Conservation (phyloP, 2,797 vertebrate genomes). For the Echiichthys vipera region DNA sequence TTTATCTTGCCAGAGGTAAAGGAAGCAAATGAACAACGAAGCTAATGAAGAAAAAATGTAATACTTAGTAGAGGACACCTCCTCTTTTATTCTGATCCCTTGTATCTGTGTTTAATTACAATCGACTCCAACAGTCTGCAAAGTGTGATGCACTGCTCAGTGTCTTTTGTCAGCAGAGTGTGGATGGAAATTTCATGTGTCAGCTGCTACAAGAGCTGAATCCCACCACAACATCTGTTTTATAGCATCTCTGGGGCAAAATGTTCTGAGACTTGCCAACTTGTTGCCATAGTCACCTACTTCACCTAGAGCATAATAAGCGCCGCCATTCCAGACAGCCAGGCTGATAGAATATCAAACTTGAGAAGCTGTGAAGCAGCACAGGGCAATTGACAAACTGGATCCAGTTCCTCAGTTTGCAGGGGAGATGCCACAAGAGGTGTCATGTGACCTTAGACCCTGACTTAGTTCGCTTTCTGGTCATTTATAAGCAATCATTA, state of each 20-base stretch:
- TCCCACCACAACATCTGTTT: conserved; percentile 70
- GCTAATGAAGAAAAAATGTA: background rate
- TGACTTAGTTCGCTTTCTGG: conserved; percentile 54
- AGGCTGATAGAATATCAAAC: conserved; percentile 55
- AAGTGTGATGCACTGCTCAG: conserved; percentile 22
- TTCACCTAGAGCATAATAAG: conserved; percentile 47
- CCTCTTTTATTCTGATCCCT: conserved; percentile 25
- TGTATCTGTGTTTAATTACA: conserved; percentile 29
- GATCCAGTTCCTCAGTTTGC: conserved; percentile 52
- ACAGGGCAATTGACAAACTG: conserved; percentile 45
- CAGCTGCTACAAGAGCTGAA: conserved; percentile 54
- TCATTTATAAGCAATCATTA: conserved; percentile 53
- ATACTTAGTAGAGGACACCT: background rate
- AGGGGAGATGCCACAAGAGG: conserved; percentile 56
- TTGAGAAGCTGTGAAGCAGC: conserved; percentile 56
- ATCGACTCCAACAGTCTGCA: conserved; percentile 19
- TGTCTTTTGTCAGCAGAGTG: conserved; percentile 44
- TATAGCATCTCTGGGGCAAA: conserved; percentile 48
- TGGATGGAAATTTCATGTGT: conserved; percentile 52
- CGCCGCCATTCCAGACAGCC: conserved; percentile 31
- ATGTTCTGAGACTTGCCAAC: conserved; percentile 40
- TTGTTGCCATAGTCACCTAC: conserved; percentile 61
- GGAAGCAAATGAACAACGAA: background rate
- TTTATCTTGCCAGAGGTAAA: background rate
- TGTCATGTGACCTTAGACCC: conserved; percentile 57